Evolutionary conservation across 2,888 invertebrate genomes (phyloP).

Genomic region (Eupelmus urozonus): DNA sequence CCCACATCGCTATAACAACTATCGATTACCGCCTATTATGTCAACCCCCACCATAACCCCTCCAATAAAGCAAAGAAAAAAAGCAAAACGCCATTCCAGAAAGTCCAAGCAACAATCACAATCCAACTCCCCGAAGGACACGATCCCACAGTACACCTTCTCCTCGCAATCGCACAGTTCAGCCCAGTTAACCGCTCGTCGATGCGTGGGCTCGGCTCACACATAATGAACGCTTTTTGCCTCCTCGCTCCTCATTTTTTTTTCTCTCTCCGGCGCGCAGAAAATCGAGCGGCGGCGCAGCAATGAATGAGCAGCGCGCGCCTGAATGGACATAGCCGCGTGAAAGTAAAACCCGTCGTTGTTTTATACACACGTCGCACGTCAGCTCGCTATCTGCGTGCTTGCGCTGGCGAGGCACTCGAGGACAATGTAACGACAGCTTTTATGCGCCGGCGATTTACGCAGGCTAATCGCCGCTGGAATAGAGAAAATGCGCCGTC

Average conservation of each 20-base stretch:
- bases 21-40: too few species aligned
- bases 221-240: too few species aligned
- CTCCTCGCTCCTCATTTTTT: too few species aligned
- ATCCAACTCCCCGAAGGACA: too few species aligned
- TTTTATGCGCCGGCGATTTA: slow-evolving; percentile 5
- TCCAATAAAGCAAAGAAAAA: too few species aligned
- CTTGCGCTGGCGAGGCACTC: not conserved
- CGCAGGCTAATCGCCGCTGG: not conserved
- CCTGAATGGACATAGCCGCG: slow-evolving; percentile 19
- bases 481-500: not conserved
- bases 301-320: slow-evolving; percentile 40
- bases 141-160: too few species aligned
- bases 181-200: slow-evolving; percentile 7
- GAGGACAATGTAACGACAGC: slow-evolving; percentile 18
- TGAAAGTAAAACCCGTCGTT: slow-evolving; percentile 43
- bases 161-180: too few species aligned
- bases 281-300: too few species aligned
- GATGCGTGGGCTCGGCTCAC: not conserved
- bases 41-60: too few species aligned
- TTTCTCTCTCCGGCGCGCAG: not conserved
- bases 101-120: too few species aligned
- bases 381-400: not conserved
- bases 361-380: slow-evolving; percentile 5
- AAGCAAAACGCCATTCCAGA: too few species aligned
- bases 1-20: too few species aligned